These are phyloP conservation scores for Microcebus murinus DNA, from an alignment of 2,113 vertebrate species.

Conservation along the genomic window DNA sequence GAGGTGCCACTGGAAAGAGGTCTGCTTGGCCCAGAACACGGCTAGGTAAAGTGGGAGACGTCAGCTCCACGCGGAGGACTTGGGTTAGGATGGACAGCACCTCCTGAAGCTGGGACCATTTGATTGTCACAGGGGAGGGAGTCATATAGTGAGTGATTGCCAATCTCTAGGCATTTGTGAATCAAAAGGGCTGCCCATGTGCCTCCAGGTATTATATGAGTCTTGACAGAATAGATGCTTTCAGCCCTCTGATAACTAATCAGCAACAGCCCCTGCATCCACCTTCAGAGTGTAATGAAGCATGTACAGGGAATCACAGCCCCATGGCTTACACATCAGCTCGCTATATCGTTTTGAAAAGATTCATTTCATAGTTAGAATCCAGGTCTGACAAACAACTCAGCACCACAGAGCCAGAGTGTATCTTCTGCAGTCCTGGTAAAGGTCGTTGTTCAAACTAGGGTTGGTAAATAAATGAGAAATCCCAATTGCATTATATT, in stretches of 20 bases:
- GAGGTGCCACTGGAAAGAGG: fast-evolving
- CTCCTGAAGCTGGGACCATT: background rate
- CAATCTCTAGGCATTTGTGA: background rate
- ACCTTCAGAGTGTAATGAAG: background rate
- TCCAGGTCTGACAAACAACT: background rate
- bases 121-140: fast-evolving
- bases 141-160: background rate
- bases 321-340: background rate
- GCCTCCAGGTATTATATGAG: background rate
- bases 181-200: background rate
- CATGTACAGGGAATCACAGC: background rate
- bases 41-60: fast-evolving
- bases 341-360: background rate
- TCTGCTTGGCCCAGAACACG: background rate
- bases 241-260: background rate
- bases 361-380: background rate
- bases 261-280: background rate
- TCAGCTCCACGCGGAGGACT: background rate
- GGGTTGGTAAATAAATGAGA: background rate
- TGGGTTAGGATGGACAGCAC: background rate
- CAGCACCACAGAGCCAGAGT: background rate
- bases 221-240: background rate
- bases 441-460: background rate
- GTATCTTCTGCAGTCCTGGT: background rate
- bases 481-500: background rate